These are phyloP conservation scores for Acanthisitta chloris DNA, from an alignment of 2,113 vertebrate genomes.

Conservation along the genomic window DNA sequence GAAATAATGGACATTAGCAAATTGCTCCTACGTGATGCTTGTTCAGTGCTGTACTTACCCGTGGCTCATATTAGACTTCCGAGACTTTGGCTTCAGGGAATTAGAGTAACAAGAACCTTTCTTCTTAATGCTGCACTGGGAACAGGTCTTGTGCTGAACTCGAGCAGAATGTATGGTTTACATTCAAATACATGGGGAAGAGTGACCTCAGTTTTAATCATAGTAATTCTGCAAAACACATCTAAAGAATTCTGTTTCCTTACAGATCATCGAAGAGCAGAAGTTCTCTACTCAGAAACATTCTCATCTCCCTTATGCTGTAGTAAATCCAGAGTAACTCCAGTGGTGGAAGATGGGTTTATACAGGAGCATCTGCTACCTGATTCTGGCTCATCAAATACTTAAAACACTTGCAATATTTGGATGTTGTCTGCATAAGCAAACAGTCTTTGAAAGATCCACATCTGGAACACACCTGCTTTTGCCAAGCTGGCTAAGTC, in stretches of 20 bases:
- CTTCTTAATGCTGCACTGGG: neutral
- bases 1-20: neutral
- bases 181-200: neutral
- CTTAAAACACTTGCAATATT: neutral
- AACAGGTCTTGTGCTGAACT: neutral
- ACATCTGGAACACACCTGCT: constrained; percentile 31
- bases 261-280: neutral
- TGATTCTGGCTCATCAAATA: neutral
- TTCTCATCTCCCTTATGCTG: neutral
- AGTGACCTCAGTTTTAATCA: neutral
- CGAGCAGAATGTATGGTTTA: neutral
- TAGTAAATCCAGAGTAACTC: neutral
- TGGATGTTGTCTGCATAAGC: neutral
- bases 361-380: neutral
- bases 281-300: neutral
- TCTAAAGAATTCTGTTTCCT: neutral
- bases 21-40: neutral
- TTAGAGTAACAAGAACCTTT: neutral
- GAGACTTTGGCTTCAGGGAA: neutral
- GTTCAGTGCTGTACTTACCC: neutral
- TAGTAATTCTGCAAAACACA: neutral
- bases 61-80: neutral
- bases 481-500: constrained; percentile 23
- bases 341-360: neutral
- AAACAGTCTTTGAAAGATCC: neutral